These are phyloP conservation scores for Dorcus hopei DNA, from an alignment of 2,888 invertebrate species.

Conservation along the genomic window DNA sequence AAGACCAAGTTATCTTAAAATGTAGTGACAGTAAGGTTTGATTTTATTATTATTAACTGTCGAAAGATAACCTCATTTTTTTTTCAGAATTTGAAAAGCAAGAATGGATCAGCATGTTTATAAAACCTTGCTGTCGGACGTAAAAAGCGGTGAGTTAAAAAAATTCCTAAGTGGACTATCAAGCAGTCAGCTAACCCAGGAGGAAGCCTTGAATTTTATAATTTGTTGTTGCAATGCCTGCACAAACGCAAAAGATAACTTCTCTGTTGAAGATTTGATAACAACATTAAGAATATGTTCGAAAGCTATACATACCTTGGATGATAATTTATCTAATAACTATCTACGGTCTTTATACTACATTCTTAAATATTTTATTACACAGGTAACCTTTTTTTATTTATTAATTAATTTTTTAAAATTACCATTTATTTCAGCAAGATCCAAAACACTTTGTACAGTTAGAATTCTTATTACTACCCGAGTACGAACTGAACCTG, in stretches of 20 bases:
- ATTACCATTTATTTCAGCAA: conserved; percentile 1
- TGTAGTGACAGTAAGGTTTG: no score
- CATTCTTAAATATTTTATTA: conserved; percentile 5
- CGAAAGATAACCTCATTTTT: no score
- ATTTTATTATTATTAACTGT: no score
- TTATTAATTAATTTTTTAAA: no score
- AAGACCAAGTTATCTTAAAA: no score
- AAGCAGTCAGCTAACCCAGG: background rate
- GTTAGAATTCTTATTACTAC: background rate
- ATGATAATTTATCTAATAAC: background rate
- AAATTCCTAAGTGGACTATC: conserved; percentile 3
- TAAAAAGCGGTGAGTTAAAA: conserved; percentile 10
- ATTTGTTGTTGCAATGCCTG: conserved; percentile 3
- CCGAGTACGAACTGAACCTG: background rate
- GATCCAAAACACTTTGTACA: background rate
- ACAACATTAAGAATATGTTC: background rate
- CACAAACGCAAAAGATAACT: background rate
- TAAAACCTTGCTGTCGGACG: background rate
- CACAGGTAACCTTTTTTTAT: background rate
- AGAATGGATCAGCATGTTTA: conserved; percentile 18
- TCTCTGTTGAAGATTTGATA: background rate
- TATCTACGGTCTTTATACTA: conserved; percentile 7
- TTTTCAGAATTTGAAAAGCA: no score
- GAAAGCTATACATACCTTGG: background rate
- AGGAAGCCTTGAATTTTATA: conserved; percentile 5